These are phyloP conservation scores for Crenichthys baileyi DNA, from an alignment of 2,797 vertebrate genomes.

Conservation along the genomic window DNA sequence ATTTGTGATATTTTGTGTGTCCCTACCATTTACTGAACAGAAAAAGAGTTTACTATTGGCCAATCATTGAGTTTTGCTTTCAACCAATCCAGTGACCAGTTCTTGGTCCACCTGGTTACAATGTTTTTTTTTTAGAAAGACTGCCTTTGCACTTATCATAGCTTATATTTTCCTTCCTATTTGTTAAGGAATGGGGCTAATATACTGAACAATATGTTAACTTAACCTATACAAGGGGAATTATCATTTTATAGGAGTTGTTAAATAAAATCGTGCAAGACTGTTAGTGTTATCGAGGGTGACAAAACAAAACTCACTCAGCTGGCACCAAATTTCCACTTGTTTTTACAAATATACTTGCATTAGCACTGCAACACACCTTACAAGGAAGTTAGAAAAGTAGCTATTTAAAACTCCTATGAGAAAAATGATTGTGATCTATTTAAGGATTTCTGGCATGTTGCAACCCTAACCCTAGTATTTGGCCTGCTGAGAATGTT, in stretches of 20 bases:
- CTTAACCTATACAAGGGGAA: neutral
- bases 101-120: too few species aligned
- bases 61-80: too few species aligned
- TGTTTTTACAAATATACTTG: neutral
- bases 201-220: neutral
- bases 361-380: neutral
- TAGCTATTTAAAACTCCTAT: neutral
- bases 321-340: neutral
- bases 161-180: too few species aligned
- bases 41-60: too few species aligned
- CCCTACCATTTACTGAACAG: too few species aligned
- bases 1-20: too few species aligned
- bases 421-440: too few species aligned
- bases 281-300: neutral
- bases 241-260: neutral
- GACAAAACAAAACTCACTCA: too few species aligned
- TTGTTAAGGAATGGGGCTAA: neutral
- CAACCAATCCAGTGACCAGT: too few species aligned
- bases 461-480: neutral
- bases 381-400: neutral
- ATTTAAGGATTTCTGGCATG: too few species aligned
- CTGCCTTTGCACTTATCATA: too few species aligned
- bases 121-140: too few species aligned
- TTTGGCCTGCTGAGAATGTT: neutral
- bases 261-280: neutral